Evolutionary conservation across 1,140 invertebrate genomes (phyloP).

Genomic region (Solenopsis fugax): DNA sequence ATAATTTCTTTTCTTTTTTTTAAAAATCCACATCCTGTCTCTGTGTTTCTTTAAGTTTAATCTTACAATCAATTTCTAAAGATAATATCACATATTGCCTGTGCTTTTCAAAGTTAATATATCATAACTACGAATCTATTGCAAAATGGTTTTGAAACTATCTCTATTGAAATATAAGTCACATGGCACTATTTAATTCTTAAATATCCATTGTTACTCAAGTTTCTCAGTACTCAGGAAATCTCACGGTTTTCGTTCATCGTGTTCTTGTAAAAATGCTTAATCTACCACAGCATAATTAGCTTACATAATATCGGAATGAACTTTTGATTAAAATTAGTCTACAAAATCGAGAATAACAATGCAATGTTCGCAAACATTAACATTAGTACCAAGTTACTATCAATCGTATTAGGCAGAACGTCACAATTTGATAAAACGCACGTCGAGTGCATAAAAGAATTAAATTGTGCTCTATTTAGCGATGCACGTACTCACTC

Average conservation of each 20-base stretch:
- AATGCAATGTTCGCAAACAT: slow-evolving; percentile 6
- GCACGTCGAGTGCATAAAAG: not conserved
- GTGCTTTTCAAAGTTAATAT: slow-evolving; percentile 3
- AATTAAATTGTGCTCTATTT: slow-evolving; percentile 22
- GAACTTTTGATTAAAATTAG: slow-evolving; percentile 31
- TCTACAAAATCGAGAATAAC: slow-evolving; percentile 39
- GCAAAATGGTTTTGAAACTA: slow-evolving; percentile 26
- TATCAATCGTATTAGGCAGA: slow-evolving; percentile 33
- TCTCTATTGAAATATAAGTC: slow-evolving; percentile 32
- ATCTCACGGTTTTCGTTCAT: slow-evolving; percentile 14
- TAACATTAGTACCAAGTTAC: slow-evolving; percentile 24
- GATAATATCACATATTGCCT: slow-evolving; percentile 54
- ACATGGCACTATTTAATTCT: slow-evolving; percentile 14
- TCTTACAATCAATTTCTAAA: slow-evolving; percentile 44
- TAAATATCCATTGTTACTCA: slow-evolving; percentile 12
- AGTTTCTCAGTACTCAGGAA: not conserved
- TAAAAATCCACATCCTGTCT: not conserved
- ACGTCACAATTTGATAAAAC: slow-evolving; percentile 24
- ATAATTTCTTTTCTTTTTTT: slow-evolving; percentile 15
- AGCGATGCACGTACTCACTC: slow-evolving; percentile 38
- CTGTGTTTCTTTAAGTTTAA: slow-evolving; percentile 23
- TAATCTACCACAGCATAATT: slow-evolving; percentile 29
- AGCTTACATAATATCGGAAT: slow-evolving; percentile 22
- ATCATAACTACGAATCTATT: slow-evolving; percentile 13
- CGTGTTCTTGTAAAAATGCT: slow-evolving; percentile 12